phyloP scores from a whole-genome alignment of 2,113 vertebrate genomes.

The Lophochroa leadbeateri region DNA sequence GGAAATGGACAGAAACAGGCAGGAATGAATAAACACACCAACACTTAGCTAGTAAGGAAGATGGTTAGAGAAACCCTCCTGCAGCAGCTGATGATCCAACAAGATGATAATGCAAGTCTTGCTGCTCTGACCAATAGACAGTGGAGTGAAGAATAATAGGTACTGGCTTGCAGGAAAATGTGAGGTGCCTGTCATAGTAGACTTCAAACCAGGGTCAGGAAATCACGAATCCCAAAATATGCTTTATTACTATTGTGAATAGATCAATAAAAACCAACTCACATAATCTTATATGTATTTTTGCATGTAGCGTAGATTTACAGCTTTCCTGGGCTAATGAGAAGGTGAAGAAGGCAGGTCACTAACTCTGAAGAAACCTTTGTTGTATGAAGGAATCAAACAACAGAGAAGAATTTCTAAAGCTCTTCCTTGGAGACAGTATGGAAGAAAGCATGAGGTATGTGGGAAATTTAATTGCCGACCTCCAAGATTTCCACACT shows the following conservation, averaged over 20 bases:
- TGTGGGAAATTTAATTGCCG: background rate
- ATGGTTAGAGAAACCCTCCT: background rate
- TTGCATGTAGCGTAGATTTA: background rate
- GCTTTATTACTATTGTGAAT: background rate
- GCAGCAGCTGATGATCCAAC: background rate
- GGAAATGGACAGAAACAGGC: background rate
- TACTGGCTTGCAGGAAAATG: background rate
- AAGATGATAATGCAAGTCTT: background rate
- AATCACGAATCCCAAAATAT: background rate
- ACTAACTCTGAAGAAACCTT: background rate
- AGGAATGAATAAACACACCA: background rate
- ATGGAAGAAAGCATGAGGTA: background rate
- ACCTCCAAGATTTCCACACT: background rate
- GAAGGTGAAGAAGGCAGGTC: background rate
- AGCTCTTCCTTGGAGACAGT: background rate
- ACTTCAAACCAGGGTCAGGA: background rate
- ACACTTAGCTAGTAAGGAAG: background rate
- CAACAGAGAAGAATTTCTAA: background rate
- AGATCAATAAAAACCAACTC: background rate
- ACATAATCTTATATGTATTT: background rate
- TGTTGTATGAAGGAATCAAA: background rate
- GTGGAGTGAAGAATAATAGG: background rate
- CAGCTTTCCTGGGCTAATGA: background rate
- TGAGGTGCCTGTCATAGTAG: background rate
- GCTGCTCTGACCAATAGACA: background rate